Evolutionary conservation across 2,797 vertebrate genomes (phyloP).

Genomic region (Odontamblyopus rebecca): DNA sequence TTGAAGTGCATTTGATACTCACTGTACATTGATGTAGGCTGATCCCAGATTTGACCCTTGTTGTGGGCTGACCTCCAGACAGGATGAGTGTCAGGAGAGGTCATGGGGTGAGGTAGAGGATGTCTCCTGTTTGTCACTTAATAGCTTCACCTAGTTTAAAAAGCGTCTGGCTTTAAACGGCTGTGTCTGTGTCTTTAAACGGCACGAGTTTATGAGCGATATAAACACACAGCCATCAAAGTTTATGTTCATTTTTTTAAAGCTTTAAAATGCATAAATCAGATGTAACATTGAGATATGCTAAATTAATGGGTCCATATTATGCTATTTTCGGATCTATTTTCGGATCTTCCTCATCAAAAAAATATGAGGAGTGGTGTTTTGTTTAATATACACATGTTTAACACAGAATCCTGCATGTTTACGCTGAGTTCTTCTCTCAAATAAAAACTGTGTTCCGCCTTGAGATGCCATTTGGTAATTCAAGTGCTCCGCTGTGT

Average conservation of each 20-base stretch:
- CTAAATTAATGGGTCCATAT: too few relatives aligned
- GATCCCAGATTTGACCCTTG: slow-evolving; percentile 20
- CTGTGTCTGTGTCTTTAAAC: not conserved
- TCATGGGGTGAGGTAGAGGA: slow-evolving; percentile 44
- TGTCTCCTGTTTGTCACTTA: slow-evolving; percentile 56
- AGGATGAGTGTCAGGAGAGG: slow-evolving; percentile 46
- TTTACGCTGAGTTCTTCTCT: too few relatives aligned
- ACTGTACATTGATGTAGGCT: slow-evolving; percentile 4
- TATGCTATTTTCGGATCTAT: too few relatives aligned
- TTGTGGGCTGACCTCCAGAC: slow-evolving; percentile 46
- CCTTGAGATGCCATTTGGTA: too few relatives aligned
- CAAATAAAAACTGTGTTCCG: too few relatives aligned
- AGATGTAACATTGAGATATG: not conserved
- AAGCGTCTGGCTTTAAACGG: slow-evolving; percentile 18
- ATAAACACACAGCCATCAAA: not conserved
- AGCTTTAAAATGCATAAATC: not conserved
- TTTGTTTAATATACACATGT: too few relatives aligned
- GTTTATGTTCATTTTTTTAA: not conserved
- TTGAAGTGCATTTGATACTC: slow-evolving; percentile 10
- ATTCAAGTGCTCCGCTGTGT: too few relatives aligned
- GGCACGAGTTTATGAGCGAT: not conserved
- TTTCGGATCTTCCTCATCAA: too few relatives aligned
- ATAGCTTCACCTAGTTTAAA: slow-evolving; percentile 43
- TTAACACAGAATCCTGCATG: too few relatives aligned
- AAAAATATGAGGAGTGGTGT: too few relatives aligned